A percentile compares a stretch with the other conserved stretches of the same genome.
These are phyloP conservation scores for Drosophila algonquin DNA, from an alignment of 2,888 invertebrate genomes.

Conservation along the genomic window DNA sequence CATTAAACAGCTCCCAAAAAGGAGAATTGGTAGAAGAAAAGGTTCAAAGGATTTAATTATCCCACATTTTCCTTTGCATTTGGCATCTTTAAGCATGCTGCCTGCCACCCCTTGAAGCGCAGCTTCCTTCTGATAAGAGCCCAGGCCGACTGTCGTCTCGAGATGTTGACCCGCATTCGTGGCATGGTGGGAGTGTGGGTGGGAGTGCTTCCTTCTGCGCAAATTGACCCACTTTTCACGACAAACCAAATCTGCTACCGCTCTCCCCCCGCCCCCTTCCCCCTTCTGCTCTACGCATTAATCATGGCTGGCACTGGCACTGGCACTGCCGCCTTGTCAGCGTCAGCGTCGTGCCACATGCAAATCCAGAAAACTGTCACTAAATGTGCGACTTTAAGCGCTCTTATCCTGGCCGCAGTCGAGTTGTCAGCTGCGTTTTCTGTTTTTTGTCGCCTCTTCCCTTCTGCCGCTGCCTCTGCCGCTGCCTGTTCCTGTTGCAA, in stretches of 20 bases:
- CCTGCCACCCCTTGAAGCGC: background rate
- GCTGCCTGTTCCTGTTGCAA: conserved; percentile 57
- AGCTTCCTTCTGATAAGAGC: background rate
- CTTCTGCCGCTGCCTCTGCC: background rate
- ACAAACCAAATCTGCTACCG: conserved; percentile 40
- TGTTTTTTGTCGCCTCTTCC: conserved; percentile 27
- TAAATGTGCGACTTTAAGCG: conserved; percentile 79
- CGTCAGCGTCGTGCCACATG: conserved; percentile 48
- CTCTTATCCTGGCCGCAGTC: conserved; percentile 66
- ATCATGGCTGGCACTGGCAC: conserved; percentile 75
- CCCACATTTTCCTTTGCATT: background rate
- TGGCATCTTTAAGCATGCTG: background rate
- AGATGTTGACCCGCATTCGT: background rate
- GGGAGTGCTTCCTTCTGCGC: conserved; percentile 5
- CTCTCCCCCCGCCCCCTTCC: conserved; percentile 9
- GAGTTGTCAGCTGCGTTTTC: conserved; percentile 29
- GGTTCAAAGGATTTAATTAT: background rate
- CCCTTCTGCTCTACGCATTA: conserved; percentile 65
- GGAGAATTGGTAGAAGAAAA: too few relatives aligned
- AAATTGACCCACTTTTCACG: conserved; percentile 55
- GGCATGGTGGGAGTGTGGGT: background rate
- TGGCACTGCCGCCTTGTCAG: conserved; percentile 52
- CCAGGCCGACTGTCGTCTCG: background rate
- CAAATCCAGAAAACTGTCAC: conserved; percentile 78
- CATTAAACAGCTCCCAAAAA: conserved; percentile 1